Evolutionary conservation across 2,113 vertebrate genomes (phyloP).

Genomic region (Calonectris borealis): DNA sequence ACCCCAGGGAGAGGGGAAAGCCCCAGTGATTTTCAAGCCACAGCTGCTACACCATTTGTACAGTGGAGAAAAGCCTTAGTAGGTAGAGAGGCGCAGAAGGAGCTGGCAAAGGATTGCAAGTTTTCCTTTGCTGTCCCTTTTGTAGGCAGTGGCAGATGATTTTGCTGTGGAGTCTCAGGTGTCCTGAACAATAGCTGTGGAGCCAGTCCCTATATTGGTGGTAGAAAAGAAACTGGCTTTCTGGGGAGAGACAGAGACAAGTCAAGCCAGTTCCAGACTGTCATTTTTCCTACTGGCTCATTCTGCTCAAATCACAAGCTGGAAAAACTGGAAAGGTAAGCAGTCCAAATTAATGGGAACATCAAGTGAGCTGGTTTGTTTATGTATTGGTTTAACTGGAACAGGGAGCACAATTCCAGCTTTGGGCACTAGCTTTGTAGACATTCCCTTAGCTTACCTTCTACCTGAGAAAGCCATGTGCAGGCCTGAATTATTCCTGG

Average conservation of each 20-base stretch:
- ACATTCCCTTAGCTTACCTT: background rate
- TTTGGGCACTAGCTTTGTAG: background rate
- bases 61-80: background rate
- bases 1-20: background rate
- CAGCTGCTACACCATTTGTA: conserved; percentile 3
- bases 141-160: background rate
- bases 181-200: conserved; percentile 24
- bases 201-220: background rate
- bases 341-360: conserved; percentile 59
- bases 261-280: conserved; percentile 39
- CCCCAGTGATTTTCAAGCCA: background rate
- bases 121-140: background rate
- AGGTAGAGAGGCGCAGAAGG: background rate
- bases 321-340: conserved; percentile 71
- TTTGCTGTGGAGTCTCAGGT: conserved; percentile 36
- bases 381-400: conserved; percentile 42
- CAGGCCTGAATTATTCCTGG: background rate
- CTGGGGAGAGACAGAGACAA: conserved; percentile 21
- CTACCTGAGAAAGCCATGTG: background rate
- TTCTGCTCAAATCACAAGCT: conserved; percentile 47
- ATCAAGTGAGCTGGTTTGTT: conserved; percentile 40
- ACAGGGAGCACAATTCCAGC: background rate
- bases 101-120: background rate
- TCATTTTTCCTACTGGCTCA: conserved; percentile 51
- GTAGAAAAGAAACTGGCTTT: conserved; percentile 27